Conservation (phyloP, 2,113 vertebrate species). For the Cinclus cinclus region DNA sequence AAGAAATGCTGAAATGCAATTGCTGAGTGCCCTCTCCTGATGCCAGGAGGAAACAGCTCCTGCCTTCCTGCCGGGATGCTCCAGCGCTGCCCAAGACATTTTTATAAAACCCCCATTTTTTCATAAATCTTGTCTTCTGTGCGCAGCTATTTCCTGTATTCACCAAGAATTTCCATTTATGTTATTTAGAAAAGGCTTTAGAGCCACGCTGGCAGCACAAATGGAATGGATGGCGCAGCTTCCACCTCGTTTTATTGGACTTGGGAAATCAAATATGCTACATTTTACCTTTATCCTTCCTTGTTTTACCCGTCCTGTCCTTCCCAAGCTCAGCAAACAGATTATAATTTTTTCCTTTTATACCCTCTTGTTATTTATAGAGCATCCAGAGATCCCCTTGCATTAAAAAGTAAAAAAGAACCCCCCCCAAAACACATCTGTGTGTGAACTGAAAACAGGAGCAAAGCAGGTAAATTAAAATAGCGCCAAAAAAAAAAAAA, state of each 20-base stretch:
- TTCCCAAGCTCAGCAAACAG: not conserved
- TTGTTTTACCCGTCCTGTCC: not conserved
- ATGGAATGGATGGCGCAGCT: not conserved
- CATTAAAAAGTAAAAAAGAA: not conserved
- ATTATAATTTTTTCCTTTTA: not conserved
- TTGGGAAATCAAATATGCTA: not conserved
- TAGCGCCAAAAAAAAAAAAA: not conserved
- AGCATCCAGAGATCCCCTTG: not conserved
- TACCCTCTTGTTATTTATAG: not conserved
- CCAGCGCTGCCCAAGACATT: rapidly evolving
- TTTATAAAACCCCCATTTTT: not conserved
- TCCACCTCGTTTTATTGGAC: not conserved
- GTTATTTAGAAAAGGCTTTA: not conserved
- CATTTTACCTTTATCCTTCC: not conserved
- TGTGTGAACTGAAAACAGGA: not conserved
- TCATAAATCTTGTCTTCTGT: not conserved
- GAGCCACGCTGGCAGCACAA: not conserved
- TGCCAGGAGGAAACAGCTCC: not conserved
- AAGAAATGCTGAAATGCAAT: not conserved
- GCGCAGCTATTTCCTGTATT: not conserved
- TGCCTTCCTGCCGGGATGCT: rapidly evolving
- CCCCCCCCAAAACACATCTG: rapidly evolving
- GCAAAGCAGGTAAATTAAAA: not conserved
- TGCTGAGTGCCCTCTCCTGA: conserved; percentile 70
- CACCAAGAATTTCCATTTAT: not conserved